Evolutionary conservation across 2,888 invertebrate genomes (phyloP).

Genomic region (Hypena proboscidalis): DNA sequence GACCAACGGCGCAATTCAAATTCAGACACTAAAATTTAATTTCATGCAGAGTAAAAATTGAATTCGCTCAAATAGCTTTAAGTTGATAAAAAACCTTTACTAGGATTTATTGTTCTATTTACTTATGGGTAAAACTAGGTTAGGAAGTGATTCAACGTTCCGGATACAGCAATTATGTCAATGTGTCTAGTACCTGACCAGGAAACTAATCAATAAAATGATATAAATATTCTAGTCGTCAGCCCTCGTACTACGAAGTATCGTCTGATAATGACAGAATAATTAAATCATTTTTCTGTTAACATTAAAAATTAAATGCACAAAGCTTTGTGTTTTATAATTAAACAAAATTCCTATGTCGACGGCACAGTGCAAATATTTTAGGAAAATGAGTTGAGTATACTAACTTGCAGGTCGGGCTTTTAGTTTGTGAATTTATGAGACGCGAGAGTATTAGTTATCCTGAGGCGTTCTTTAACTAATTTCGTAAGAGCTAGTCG

Average conservation of each 20-base stretch:
- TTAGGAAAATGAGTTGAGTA: constrained; percentile 2
- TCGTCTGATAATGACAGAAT: constrained; percentile 18
- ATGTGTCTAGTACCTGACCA: constrained; percentile 22
- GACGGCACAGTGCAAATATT: constrained; percentile 8
- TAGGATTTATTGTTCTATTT: too few relatives aligned
- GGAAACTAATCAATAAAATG: constrained; percentile 27
- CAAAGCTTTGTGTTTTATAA: constrained; percentile 14
- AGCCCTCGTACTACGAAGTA: constrained; percentile 15
- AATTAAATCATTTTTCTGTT: constrained; percentile 19
- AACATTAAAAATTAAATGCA: constrained; percentile 10
- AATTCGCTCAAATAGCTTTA: too few relatives aligned
- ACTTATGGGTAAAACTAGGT: constrained; percentile 6
- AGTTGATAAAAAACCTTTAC: too few relatives aligned
- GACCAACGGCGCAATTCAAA: too few relatives aligned
- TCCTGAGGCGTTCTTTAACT: constrained; percentile 52
- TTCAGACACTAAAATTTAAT: too few relatives aligned
- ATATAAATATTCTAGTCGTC: constrained; percentile 30
- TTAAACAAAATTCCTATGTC: constrained; percentile 8
- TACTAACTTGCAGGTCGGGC: constrained; percentile 18
- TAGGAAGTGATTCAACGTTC: constrained; percentile 20
- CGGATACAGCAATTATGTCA: constrained; percentile 36
- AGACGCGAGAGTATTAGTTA: constrained; percentile 22
- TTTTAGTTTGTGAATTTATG: constrained; percentile 41
- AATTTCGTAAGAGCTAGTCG: constrained; percentile 34
- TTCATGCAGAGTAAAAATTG: too few relatives aligned